phyloP scores from a whole-genome alignment of 2,888 invertebrate species.

The Eulithis testata region DNA sequence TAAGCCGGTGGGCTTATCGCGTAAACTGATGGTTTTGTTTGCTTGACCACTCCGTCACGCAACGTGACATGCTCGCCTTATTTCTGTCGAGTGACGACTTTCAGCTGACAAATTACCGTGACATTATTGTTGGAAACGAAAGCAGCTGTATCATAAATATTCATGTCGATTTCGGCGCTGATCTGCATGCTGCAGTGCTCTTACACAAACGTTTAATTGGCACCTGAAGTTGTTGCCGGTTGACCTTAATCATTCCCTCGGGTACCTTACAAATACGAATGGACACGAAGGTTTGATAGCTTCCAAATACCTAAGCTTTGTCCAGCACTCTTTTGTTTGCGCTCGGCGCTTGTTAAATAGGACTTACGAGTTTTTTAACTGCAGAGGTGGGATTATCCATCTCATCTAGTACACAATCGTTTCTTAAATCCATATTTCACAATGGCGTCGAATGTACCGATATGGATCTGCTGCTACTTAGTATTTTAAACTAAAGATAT shows the following conservation, averaged over 20 bases:
- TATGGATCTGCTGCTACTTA: slow-evolving; percentile 21
- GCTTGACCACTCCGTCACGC: slow-evolving; percentile 55
- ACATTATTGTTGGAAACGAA: slow-evolving; percentile 25
- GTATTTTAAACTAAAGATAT: slow-evolving; percentile 38
- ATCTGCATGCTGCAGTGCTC: slow-evolving; percentile 25
- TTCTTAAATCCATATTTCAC: slow-evolving; percentile 9
- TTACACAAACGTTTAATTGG: slow-evolving; percentile 20
- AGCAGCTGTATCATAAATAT: slow-evolving; percentile 20
- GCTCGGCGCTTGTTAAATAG: slow-evolving; percentile 29
- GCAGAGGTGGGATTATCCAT: slow-evolving; percentile 20
- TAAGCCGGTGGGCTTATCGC: slow-evolving; percentile 52
- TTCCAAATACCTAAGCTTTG: slow-evolving; percentile 26
- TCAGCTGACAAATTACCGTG: slow-evolving; percentile 33
- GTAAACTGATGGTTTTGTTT: slow-evolving; percentile 57
- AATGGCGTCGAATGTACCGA: slow-evolving; percentile 6
- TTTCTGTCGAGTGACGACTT: slow-evolving; percentile 49
- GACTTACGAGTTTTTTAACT: slow-evolving; percentile 24
- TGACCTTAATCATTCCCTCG: slow-evolving; percentile 24
- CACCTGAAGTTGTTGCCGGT: slow-evolving; percentile 19
- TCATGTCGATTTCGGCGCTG: slow-evolving; percentile 21
- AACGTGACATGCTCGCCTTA: slow-evolving; percentile 46
- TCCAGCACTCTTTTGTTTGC: slow-evolving; percentile 22
- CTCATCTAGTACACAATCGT: slow-evolving; percentile 15
- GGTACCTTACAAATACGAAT: slow-evolving; percentile 19
- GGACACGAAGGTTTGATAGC: slow-evolving; percentile 20